A percentile compares a stretch with the other conserved stretches of the same genome.
phyloP scores from a whole-genome alignment of 2,888 invertebrate genomes.

The Eustalomyia histrio region DNA sequence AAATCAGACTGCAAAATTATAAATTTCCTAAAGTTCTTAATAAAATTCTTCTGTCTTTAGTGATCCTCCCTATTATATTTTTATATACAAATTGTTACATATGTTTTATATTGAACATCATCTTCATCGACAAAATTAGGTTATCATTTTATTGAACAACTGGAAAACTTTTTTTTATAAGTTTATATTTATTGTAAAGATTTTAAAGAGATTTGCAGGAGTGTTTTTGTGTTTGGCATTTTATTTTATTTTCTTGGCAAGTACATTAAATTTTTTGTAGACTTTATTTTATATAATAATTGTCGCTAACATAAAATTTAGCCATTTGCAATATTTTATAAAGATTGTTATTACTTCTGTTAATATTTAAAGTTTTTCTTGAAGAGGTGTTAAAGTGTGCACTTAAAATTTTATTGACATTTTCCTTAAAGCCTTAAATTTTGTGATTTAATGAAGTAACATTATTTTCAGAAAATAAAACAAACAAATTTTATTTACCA shows the following conservation, averaged over 20 bases:
- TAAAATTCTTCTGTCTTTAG: neutral
- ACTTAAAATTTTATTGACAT: neutral
- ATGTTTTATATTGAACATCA: constrained; percentile 2
- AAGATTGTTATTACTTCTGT: constrained; percentile 4
- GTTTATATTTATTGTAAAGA: neutral
- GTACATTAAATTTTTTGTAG: neutral
- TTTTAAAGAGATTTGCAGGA: neutral
- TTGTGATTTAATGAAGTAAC: constrained; percentile 6
- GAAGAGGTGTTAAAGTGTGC: constrained; percentile 11
- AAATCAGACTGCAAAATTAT: too few relatives aligned
- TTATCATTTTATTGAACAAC: neutral
- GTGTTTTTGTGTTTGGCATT: neutral
- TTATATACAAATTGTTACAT: neutral
- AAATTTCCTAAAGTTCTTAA: too few relatives aligned
- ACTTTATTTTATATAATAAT: neutral
- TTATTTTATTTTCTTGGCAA: neutral
- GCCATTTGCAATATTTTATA: neutral
- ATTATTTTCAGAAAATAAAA: constrained; percentile 10
- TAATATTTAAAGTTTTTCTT: neutral
- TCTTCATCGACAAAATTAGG: neutral
- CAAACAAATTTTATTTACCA: constrained; percentile 4
- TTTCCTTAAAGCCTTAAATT: neutral
- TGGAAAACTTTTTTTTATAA: neutral
- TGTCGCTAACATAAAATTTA: constrained; percentile 27
- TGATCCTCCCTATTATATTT: neutral